Evolutionary conservation across 2,113 vertebrate genomes (phyloP).

Genomic region (Castor canadensis): DNA sequence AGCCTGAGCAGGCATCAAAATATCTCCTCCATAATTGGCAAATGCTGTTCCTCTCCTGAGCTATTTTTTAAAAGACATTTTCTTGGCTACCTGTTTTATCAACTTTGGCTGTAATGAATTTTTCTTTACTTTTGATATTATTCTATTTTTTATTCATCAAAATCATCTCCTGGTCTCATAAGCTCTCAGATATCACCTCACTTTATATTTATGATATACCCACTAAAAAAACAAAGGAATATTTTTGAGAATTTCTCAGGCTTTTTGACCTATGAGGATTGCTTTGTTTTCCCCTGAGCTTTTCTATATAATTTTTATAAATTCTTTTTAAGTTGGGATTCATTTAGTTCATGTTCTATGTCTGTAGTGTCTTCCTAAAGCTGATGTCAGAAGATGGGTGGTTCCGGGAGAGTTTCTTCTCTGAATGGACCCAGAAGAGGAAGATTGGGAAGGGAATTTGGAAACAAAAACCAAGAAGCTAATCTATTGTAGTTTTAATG

Average conservation of each 20-base stretch:
- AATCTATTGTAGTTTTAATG: neutral
- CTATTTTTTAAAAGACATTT: slow-evolving; percentile 38
- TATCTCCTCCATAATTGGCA: slow-evolving; percentile 54
- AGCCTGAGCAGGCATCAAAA: slow-evolving; percentile 55
- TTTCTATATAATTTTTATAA: slow-evolving; percentile 59
- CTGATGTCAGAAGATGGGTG: slow-evolving; percentile 20
- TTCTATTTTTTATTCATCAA: no score
- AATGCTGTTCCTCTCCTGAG: slow-evolving; percentile 43
- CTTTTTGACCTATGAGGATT: slow-evolving; percentile 41
- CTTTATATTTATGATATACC: slow-evolving; percentile 8
- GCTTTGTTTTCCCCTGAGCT: neutral
- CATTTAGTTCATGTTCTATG: slow-evolving; percentile 45
- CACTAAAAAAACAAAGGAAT: slow-evolving; percentile 10
- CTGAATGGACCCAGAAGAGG: neutral
- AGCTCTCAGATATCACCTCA: neutral
- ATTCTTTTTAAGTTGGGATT: slow-evolving; percentile 60
- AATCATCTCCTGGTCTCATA: neutral
- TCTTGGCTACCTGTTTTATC: slow-evolving; percentile 48
- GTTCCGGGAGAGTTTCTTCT: neutral
- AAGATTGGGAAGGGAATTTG: neutral
- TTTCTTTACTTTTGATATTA: slow-evolving; percentile 48
- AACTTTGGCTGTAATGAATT: neutral
- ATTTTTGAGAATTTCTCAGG: slow-evolving; percentile 35
- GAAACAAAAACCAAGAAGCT: neutral
- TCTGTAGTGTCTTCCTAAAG: slow-evolving; percentile 48